Percentiles rank a stretch among this genome's conserved stretches.
These are phyloP conservation scores for Stenurella melanura DNA, from an alignment of 2,888 invertebrate species.

Conservation along the genomic window DNA sequence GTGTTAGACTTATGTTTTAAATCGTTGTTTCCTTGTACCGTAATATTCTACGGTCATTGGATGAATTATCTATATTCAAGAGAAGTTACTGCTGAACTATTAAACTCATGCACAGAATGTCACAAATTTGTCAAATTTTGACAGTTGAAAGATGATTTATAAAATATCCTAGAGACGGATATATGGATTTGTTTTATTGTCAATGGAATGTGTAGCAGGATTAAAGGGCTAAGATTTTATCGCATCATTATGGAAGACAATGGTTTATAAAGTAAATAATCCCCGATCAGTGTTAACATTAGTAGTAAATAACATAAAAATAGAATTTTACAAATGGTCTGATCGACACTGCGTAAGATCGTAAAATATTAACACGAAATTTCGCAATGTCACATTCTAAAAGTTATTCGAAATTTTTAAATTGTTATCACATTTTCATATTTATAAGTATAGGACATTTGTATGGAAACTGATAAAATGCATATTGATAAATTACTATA, in stretches of 20 bases:
- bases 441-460: no score
- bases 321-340: no score
- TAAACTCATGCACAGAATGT: neutral
- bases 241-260: neutral
- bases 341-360: no score
- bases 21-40: neutral
- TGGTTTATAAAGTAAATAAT: neutral
- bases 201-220: neutral
- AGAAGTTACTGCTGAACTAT: neutral
- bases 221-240: neutral
- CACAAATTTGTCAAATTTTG: neutral
- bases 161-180: neutral
- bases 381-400: no score
- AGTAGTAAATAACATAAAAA: neutral
- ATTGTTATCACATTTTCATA: no score
- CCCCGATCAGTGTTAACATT: neutral
- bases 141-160: neutral
- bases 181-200: neutral
- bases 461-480: no score
- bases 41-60: no score
- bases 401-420: no score
- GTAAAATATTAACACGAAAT: no score
- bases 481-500: no score
- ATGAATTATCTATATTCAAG: no score
- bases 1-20: neutral